These are phyloP conservation scores for Anabacerthia variegaticeps DNA, from an alignment of 2,797 vertebrate species.

Conservation along the genomic window DNA sequence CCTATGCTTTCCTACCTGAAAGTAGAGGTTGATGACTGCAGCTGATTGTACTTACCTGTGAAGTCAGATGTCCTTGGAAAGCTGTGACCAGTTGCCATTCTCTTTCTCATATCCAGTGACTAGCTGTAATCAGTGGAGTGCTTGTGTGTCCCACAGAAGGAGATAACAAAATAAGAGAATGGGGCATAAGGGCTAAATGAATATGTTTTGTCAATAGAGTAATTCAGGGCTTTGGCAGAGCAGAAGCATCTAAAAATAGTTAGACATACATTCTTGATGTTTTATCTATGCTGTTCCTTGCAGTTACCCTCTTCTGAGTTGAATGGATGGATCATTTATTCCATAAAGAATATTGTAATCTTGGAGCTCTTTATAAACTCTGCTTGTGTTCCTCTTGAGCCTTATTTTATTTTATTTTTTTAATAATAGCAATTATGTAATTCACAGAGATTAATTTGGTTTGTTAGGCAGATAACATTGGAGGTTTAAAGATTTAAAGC, in stretches of 20 bases:
- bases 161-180: background rate
- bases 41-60: background rate
- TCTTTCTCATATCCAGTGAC: background rate
- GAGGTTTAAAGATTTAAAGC: background rate
- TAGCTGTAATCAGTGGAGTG: background rate
- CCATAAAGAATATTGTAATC: background rate
- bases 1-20: background rate
- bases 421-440: background rate
- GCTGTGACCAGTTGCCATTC: background rate
- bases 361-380: background rate
- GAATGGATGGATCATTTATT: background rate
- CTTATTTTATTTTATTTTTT: background rate
- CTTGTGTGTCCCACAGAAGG: background rate
- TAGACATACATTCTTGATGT: background rate
- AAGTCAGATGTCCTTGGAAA: background rate
- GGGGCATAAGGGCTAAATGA: accelerated
- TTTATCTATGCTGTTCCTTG: background rate
- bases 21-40: background rate
- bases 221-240: background rate
- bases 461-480: background rate
- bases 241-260: background rate
- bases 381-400: background rate
- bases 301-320: background rate
- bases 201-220: background rate
- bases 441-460: background rate